A percentile compares a stretch with the other conserved stretches of the same genome.
Conservation (phyloP, 2,113 vertebrate species). For the Tetraodon nigroviridis region DNA sequence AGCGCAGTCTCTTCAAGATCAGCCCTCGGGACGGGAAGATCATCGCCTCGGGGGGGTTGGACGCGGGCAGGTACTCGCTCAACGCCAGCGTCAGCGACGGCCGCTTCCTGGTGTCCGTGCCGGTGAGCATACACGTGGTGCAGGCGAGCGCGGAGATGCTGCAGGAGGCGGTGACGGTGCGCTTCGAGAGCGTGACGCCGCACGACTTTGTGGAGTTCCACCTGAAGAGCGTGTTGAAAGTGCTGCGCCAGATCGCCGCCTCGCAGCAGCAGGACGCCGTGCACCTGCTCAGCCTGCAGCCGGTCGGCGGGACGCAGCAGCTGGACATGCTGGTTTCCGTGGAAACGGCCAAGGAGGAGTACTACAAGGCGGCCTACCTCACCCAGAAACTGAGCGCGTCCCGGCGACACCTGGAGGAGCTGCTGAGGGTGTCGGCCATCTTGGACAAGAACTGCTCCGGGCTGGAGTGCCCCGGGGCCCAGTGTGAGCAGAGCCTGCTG, state of each 20-base stretch:
- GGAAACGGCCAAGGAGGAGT: conserved; percentile 79
- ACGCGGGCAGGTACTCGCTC: conserved; percentile 85
- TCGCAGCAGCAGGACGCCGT: conserved; percentile 84
- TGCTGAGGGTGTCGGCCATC: conserved; percentile 87
- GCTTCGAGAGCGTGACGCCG: conserved; percentile 87
- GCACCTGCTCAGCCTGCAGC: conserved; percentile 92
- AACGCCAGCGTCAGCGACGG: conserved; percentile 93
- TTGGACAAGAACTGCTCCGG: conserved; percentile 96
- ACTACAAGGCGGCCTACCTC: conserved; percentile 90
- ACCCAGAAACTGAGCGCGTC: conserved; percentile 92
- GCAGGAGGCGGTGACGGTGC: conserved; percentile 88
- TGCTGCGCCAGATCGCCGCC: conserved; percentile 77
- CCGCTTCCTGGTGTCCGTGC: conserved; percentile 87
- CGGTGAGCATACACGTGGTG: conserved; percentile 86
- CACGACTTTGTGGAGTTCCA: conserved; percentile 90
- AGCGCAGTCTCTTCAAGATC: conserved; percentile 94
- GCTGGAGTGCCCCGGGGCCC: conserved; percentile 88
- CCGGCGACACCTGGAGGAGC: conserved; percentile 86
- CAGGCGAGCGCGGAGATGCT: conserved; percentile 86
- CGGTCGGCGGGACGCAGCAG: conserved; percentile 82
- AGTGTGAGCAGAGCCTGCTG: conserved; percentile 87
- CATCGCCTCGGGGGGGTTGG: conserved; percentile 89
- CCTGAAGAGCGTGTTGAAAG: conserved; percentile 82
- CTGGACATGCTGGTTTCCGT: conserved; percentile 93
- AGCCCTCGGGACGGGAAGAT: conserved; percentile 90